Evolutionary conservation across 2,113 vertebrate species (phyloP).

Genomic region (Verasper variegatus): DNA sequence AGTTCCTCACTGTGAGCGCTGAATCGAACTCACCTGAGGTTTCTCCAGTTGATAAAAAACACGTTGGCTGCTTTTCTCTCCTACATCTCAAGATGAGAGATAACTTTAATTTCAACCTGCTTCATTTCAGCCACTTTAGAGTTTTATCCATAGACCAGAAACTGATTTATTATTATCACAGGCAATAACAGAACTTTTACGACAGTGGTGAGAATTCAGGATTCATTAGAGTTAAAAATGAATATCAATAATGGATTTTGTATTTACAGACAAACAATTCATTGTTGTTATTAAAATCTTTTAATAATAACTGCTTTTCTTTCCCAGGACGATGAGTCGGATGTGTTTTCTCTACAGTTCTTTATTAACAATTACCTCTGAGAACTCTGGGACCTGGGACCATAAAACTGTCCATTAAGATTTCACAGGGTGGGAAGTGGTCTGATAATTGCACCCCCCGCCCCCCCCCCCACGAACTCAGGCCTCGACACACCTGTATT

Average conservation of each 20-base stretch:
- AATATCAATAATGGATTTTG: no score
- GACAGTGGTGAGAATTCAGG: no score
- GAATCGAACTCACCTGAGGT: conserved; percentile 2
- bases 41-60: neutral
- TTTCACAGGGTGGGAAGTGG: conserved; percentile 24
- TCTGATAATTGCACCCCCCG: conserved; percentile 23
- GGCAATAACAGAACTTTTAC: no score
- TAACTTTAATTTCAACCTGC: conserved; percentile 28
- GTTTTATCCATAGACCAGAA: neutral
- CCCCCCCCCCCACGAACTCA: neutral
- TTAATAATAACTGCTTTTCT: no score
- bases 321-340: no score
- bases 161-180: no score
- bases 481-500: neutral
- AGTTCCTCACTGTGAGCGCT: neutral
- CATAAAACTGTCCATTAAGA: conserved; percentile 26
- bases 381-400: neutral
- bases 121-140: neutral
- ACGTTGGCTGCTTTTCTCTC: no score
- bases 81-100: conserved; percentile 16
- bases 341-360: neutral
- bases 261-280: no score
- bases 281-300: no score
- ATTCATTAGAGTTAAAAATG: no score
- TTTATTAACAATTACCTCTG: neutral